A percentile compares a stretch with the other conserved stretches of the same genome.
Evolutionary conservation across 2,888 invertebrate genomes (phyloP).

Genomic region (Tenthredo notha): DNA sequence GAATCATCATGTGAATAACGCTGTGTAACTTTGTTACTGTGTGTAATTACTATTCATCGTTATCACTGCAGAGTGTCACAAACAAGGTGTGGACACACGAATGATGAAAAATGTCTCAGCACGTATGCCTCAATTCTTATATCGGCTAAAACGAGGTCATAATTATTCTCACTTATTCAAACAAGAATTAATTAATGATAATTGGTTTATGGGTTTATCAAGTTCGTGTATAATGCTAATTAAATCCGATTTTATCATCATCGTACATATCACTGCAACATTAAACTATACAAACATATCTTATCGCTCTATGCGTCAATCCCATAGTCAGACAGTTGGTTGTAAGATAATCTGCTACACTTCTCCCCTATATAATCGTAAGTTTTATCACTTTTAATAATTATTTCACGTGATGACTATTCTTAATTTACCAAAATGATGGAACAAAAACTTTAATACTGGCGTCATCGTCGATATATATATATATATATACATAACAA

Average conservation of each 20-base stretch:
- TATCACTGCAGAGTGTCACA: neutral
- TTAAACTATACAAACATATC: neutral
- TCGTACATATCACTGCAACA: neutral
- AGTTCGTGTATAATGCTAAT: neutral
- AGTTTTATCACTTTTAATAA: neutral
- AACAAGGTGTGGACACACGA: neutral
- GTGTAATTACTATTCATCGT: neutral
- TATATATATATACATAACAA: neutral
- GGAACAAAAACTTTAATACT: neutral
- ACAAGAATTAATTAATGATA: neutral
- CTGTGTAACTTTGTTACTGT: neutral
- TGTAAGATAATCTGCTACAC: neutral
- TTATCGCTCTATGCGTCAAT: neutral
- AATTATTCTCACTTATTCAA: neutral
- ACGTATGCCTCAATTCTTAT: neutral
- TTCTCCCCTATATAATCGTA: neutral
- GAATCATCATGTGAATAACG: neutral
- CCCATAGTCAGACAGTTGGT: neutral
- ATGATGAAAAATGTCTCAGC: neutral
- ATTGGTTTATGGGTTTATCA: neutral
- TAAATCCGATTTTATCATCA: neutral
- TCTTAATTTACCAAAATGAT: neutral
- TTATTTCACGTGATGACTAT: neutral
- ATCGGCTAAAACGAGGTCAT: neutral
- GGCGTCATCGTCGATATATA: neutral